Conservation (phyloP, 2,888 invertebrate species). For the Spilosoma lubricipeda region DNA sequence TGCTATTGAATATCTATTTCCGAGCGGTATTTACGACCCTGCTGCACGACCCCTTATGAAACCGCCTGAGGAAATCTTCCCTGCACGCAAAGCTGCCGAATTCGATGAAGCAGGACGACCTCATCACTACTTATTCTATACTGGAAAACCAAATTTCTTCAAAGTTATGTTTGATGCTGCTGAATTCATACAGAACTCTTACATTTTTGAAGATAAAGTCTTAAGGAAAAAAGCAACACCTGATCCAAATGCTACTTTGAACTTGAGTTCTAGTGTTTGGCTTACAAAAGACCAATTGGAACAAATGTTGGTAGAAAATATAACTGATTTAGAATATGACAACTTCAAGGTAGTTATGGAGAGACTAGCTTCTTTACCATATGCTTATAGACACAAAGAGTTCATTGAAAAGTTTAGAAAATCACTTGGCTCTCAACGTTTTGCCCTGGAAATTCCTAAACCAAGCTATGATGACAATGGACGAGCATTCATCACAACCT, state of each 20-base stretch:
- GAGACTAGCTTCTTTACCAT: constrained; percentile 89
- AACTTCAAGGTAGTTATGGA: constrained; percentile 91
- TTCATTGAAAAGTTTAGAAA: constrained; percentile 91
- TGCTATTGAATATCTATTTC: constrained; percentile 97
- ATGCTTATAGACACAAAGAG: constrained; percentile 89
- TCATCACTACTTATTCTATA: constrained; percentile 96
- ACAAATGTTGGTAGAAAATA: constrained; percentile 87
- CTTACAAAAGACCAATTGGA: constrained; percentile 89
- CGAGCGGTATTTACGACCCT: constrained; percentile 95
- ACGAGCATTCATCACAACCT: constrained; percentile 89
- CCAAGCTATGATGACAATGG: constrained; percentile 90
- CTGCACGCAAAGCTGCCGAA: constrained; percentile 93
- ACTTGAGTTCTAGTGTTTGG: constrained; percentile 83
- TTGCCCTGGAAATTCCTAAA: constrained; percentile 88
- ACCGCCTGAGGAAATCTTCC: constrained; percentile 95
- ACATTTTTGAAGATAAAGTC: constrained; percentile 90
- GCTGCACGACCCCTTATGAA: constrained; percentile 96
- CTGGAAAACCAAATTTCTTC: constrained; percentile 94
- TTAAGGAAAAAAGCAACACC: constrained; percentile 87
- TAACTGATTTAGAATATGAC: constrained; percentile 90
- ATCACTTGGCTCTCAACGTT: constrained; percentile 85
- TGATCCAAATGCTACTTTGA: constrained; percentile 86
- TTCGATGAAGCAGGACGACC: constrained; percentile 97
- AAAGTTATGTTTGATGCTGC: constrained; percentile 92
- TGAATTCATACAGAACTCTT: constrained; percentile 88